Conservation (phyloP, 2,797 vertebrate genomes). For the Pyrocephalus nanus region DNA sequence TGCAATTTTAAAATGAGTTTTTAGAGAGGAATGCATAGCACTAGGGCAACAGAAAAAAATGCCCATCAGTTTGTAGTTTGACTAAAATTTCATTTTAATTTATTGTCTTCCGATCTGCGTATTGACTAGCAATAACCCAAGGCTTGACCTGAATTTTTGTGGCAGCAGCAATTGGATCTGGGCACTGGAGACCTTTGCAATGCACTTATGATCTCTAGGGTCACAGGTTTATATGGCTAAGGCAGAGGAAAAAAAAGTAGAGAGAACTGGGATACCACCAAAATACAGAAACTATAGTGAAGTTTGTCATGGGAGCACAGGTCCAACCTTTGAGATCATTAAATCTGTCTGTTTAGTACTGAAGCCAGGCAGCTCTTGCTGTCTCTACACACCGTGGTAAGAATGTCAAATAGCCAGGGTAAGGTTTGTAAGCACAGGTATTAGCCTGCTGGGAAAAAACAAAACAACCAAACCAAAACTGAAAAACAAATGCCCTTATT, state of each 20-base stretch:
- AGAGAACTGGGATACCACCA: background rate
- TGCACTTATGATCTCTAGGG: background rate
- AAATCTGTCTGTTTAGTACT: background rate
- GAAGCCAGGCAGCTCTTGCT: background rate
- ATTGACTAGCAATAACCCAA: background rate
- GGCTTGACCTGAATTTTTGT: background rate
- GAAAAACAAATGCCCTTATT: background rate
- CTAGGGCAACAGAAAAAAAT: background rate
- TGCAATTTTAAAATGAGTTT: background rate
- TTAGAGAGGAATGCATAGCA: background rate
- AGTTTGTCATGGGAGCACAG: background rate
- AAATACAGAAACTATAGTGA: background rate
- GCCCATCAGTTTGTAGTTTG: background rate
- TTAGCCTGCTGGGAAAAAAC: background rate
- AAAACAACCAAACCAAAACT: background rate
- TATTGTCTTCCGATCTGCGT: background rate
- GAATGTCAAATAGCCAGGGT: slow-evolving; percentile 2
- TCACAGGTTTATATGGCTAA: background rate
- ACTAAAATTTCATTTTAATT: background rate
- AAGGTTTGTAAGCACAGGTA: background rate
- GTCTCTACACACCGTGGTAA: background rate
- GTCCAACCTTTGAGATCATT: background rate
- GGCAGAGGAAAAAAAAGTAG: background rate
- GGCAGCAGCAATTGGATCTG: background rate
- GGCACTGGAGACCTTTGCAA: background rate